A percentile compares a stretch with the other conserved stretches of the same genome.
phyloP scores from a whole-genome alignment of 2,113 vertebrate genomes.

The Setophaga coronata region DNA sequence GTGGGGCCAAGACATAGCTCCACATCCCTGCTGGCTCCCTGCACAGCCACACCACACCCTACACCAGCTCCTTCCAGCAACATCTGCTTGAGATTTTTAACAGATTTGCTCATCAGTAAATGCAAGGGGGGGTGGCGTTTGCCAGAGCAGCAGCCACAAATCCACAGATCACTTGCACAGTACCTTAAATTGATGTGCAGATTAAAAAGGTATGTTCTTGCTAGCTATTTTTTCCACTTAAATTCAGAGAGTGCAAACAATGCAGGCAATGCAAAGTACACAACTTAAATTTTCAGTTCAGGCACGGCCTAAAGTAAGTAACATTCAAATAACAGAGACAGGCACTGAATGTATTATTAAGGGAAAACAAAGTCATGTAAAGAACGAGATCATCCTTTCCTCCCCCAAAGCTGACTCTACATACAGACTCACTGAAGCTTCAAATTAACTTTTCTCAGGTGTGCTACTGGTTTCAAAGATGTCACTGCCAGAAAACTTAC shows the following conservation, averaged over 20 bases:
- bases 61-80: neutral
- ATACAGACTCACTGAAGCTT: neutral
- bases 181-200: neutral
- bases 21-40: neutral
- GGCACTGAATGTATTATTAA: neutral
- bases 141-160: neutral
- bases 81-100: constrained; percentile 45
- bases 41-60: constrained; percentile 3
- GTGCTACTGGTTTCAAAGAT: neutral
- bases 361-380: neutral
- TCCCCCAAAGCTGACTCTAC: neutral
- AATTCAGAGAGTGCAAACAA: neutral
- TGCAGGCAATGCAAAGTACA: neutral
- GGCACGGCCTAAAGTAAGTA: neutral
- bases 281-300: neutral
- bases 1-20: neutral
- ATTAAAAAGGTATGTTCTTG: neutral
- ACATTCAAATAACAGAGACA: neutral
- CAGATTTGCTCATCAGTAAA: constrained; percentile 15
- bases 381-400: neutral
- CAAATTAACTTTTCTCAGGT: neutral
- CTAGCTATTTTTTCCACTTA: neutral
- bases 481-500: neutral
- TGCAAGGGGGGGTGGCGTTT: neutral
- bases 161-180: neutral